phyloP scores from a whole-genome alignment of 2,888 invertebrate genomes.

The Spicauda simplicius region DNA sequence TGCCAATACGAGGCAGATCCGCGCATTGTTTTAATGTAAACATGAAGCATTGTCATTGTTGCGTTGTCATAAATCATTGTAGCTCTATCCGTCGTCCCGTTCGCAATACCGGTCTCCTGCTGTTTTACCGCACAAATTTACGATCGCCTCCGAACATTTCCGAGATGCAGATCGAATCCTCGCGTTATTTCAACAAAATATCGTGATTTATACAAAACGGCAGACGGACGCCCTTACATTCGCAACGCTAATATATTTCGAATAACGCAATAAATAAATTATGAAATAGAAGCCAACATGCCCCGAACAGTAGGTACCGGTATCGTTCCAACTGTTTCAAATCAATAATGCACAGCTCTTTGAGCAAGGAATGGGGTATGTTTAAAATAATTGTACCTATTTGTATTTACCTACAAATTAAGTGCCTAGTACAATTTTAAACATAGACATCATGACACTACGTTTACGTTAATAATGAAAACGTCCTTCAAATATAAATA shows the following conservation, averaged over 20 bases:
- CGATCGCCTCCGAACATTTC: conserved; percentile 74
- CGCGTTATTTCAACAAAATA: conserved; percentile 82
- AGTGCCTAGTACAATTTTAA: too few relatives aligned
- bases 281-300: conserved; percentile 36
- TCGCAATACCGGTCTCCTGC: conserved; percentile 74
- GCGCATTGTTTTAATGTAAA: conserved; percentile 48
- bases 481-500: too few relatives aligned
- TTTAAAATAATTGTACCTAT: background rate
- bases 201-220: conserved; percentile 62
- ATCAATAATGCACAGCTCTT: conserved; percentile 6
- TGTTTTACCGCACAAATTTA: conserved; percentile 82
- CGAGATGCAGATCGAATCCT: conserved; percentile 75
- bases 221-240: conserved; percentile 36
- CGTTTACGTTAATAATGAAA: too few relatives aligned
- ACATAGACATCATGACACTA: too few relatives aligned
- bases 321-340: conserved; percentile 5
- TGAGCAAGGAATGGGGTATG: background rate
- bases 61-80: conserved; percentile 70
- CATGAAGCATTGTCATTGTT: conserved; percentile 58
- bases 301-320: conserved; percentile 13
- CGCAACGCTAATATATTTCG: conserved; percentile 40
- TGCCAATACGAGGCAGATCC: conserved; percentile 30
- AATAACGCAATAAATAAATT: conserved; percentile 41
- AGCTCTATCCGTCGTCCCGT: conserved; percentile 75
- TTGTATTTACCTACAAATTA: background rate